These are phyloP conservation scores for Mixornis gularis DNA, from an alignment of 2,113 vertebrate genomes.

Conservation along the genomic window DNA sequence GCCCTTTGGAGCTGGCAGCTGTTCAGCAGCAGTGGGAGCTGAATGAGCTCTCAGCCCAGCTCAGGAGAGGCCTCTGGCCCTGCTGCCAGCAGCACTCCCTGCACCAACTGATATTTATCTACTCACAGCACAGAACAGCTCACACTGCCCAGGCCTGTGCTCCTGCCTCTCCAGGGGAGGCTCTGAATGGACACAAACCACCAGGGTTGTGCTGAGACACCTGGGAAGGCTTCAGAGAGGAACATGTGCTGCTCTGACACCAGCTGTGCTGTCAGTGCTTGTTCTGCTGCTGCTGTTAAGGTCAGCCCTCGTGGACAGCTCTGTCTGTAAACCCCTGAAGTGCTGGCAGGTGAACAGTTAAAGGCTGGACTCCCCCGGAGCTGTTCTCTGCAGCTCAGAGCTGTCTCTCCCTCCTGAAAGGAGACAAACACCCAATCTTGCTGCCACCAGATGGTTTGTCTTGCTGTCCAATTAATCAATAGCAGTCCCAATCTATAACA, in stretches of 20 bases:
- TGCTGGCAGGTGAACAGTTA: not conserved
- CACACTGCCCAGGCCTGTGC: fast-evolving
- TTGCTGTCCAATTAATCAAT: slow-evolving; percentile 32
- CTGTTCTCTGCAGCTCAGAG: not conserved
- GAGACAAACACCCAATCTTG: not conserved
- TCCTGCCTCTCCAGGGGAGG: not conserved
- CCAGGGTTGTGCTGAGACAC: not conserved
- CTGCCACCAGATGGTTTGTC: slow-evolving; percentile 29
- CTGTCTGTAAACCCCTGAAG: not conserved
- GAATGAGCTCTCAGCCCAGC: not conserved
- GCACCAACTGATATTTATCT: not conserved
- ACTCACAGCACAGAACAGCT: not conserved
- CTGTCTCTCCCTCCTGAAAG: not conserved
- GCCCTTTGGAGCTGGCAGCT: slow-evolving; percentile 11
- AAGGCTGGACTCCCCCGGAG: not conserved
- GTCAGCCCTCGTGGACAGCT: not conserved
- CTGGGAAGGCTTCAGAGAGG: not conserved
- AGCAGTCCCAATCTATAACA: not conserved
- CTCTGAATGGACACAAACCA: not conserved
- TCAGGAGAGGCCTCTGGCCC: not conserved
- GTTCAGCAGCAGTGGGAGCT: slow-evolving; percentile 2
- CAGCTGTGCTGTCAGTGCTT: not conserved
- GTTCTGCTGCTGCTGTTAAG: not conserved
- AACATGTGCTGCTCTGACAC: fast-evolving
- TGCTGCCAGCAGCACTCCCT: not conserved